A percentile compares a stretch with the other conserved stretches of the same genome.
Conservation (phyloP, 2,888 invertebrate genomes). For the Acrocera orbiculus region DNA sequence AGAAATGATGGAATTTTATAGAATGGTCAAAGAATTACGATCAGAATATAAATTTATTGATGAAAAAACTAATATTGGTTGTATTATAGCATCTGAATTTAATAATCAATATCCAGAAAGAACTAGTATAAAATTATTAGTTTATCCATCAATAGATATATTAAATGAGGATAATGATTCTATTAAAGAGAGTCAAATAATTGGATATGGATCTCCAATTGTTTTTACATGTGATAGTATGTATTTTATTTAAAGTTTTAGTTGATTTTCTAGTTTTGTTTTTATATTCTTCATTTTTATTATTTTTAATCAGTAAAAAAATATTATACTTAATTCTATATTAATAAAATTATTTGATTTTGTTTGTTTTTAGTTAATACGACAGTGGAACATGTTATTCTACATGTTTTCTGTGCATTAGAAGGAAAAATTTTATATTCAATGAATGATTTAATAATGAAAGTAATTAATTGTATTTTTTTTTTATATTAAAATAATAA, state of each 20-base stretch:
- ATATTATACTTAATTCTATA: conserved; percentile 1
- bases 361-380: conserved; percentile 53
- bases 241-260: conserved; percentile 15
- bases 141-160: conserved; percentile 39
- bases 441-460: conserved; percentile 46
- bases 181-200: conserved; percentile 29
- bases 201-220: conserved; percentile 43
- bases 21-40: conserved; percentile 64
- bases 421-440: conserved; percentile 53
- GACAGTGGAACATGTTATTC: conserved; percentile 68
- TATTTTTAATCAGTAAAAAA: conserved; percentile 1
- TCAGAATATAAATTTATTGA: conserved; percentile 59
- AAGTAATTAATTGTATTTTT: conserved; percentile 26
- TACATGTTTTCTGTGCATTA: conserved; percentile 65
- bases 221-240: conserved; percentile 86
- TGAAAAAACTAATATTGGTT: conserved; percentile 64
- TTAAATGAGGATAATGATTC: conserved; percentile 30
- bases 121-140: conserved; percentile 78
- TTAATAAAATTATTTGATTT: conserved; percentile 12
- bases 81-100: conserved; percentile 74
- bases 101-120: conserved; percentile 59
- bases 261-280: conserved; percentile 6
- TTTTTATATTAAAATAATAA: not conserved
- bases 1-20: conserved; percentile 64
- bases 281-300: conserved; percentile 1